Conservation (phyloP, 2,888 invertebrate genomes). For the Diploptera punctata region DNA sequence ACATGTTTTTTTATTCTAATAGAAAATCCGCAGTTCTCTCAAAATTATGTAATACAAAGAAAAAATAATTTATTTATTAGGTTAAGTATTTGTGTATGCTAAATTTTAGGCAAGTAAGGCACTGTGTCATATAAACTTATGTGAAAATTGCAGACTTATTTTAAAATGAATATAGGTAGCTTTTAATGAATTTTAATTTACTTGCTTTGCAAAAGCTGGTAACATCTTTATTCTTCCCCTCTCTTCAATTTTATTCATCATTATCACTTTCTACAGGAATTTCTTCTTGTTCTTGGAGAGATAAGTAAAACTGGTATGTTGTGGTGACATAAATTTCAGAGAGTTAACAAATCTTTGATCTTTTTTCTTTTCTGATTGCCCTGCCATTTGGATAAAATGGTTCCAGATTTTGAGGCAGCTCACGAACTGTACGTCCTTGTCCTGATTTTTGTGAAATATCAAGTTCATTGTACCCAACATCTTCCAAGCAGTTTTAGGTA, state of each 20-base stretch:
- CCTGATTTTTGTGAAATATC: background rate
- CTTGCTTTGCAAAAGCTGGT: too few species aligned
- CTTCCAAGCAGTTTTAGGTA: background rate
- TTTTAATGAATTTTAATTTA: too few species aligned
- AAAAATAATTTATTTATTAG: background rate
- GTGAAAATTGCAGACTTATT: constrained; percentile 2
- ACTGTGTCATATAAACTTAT: background rate
- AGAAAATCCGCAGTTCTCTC: background rate
- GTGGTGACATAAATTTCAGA: background rate
- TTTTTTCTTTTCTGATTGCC: background rate
- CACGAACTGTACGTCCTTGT: background rate
- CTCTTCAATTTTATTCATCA: background rate
- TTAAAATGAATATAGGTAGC: background rate
- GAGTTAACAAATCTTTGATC: background rate
- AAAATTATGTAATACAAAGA: too few species aligned
- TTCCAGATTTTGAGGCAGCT: background rate
- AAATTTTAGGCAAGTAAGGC: background rate
- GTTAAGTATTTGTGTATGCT: background rate
- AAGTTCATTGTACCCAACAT: background rate
- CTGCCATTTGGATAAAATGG: background rate
- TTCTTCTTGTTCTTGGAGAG: background rate
- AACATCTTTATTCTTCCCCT: background rate
- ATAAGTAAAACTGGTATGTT: background rate
- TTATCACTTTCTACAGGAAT: background rate
- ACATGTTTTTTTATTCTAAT: background rate